Evolutionary conservation across 2,888 invertebrate species (phyloP), one percentile per base, ranked within the genome.

Genomic region (Aelia acuminata): DNA sequence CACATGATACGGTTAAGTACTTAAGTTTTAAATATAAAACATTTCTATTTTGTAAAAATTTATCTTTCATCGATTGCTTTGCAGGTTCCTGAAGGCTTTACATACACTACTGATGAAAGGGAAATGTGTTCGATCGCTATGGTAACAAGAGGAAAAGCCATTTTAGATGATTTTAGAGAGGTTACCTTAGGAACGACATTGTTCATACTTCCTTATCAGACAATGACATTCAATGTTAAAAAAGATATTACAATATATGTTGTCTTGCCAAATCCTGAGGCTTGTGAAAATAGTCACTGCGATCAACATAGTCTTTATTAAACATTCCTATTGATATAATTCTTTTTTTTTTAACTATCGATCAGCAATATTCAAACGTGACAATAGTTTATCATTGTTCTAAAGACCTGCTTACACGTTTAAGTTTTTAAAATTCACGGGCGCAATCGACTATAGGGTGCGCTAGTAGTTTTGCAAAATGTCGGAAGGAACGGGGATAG

Each of bases 121-220:
- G 43, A 80, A n/a, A 43, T n/a, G 3, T 80, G 80, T n/a, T 80
- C 80, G 4, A 80, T 80, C 43, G 43, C n/a, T 47, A 7, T 80
- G 43, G 80, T 80, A 5, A 43, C 22, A 11, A 80, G 43, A 80
- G 80, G 80, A 80, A 18, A n/a, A 39, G 80, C 80, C n/a, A 20
- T 47, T 80, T 43, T 80, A 22, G 43, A 43, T 22, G 80, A 80
- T 43, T 43, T n/a, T 5, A 80, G 43, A n/a, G 1, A 5, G 7
- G 11, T 80, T 20, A 5, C 11, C 13, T 22, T 43, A 20, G 80
- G 80, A 43, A 80, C 43, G 3, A 22, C 80, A 1, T 43, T 80
- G n/a, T 80, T 80, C 80, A 10, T 80, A 47, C 80, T 80, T 47
- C 80, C 80, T 39, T 47, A 80, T 35, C 80, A 80, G n/a, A 47